These are phyloP conservation scores for Argentina silus DNA, from an alignment of 2,797 vertebrate genomes.

Conservation along the genomic window DNA sequence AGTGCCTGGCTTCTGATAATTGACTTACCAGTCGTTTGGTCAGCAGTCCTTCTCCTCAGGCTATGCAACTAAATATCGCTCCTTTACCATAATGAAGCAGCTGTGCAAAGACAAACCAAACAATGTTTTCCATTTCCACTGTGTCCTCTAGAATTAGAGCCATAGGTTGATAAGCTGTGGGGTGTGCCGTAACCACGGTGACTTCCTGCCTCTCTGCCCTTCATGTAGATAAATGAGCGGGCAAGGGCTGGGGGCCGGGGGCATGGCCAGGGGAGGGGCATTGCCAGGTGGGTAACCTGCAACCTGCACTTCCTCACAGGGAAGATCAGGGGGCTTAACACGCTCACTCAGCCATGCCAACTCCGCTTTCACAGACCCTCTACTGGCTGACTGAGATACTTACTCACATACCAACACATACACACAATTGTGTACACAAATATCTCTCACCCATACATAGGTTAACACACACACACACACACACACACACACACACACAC, in stretches of 20 bases:
- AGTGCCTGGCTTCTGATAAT: too few relatives aligned
- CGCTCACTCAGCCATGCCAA: background rate
- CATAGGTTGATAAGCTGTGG: background rate
- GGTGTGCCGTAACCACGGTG: background rate
- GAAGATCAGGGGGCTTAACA: constrained; percentile 16
- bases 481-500: background rate
- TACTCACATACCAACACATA: background rate
- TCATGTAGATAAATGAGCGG: constrained; percentile 16
- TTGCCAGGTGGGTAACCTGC: constrained; percentile 31
- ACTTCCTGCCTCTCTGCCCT: constrained; percentile 5
- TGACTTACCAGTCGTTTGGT: too few relatives aligned
- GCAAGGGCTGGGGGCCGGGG: too few relatives aligned
- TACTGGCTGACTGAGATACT: background rate
- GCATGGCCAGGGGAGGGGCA: too few relatives aligned
- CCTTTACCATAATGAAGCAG: background rate
- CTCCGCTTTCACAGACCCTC: background rate
- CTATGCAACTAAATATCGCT: background rate
- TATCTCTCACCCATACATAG: background rate
- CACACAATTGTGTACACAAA: background rate
- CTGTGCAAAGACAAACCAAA: background rate
- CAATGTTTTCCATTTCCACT: background rate
- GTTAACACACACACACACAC: background rate
- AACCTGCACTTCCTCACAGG: constrained; percentile 25
- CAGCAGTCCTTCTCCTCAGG: too few relatives aligned
- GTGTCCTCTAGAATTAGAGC: background rate